These are phyloP conservation scores for Orestias chungarensis DNA, from an alignment of 2,797 vertebrate genomes.

Conservation along the genomic window DNA sequence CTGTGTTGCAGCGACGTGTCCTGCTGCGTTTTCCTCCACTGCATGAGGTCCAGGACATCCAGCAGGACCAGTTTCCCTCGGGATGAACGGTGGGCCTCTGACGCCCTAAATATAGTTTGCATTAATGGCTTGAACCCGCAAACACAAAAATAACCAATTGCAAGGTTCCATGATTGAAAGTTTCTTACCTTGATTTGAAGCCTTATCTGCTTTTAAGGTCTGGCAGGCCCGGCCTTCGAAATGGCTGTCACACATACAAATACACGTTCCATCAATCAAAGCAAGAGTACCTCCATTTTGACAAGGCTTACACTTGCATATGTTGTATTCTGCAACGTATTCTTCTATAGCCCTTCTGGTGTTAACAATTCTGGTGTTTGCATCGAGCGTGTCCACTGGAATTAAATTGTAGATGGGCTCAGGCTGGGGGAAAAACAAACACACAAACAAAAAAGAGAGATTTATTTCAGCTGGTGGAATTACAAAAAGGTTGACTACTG, in stretches of 20 bases:
- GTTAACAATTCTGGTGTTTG: conserved; percentile 79
- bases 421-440: conserved; percentile 68
- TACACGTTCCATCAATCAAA: conserved; percentile 85
- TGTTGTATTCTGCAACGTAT: conserved; percentile 84
- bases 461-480: background rate
- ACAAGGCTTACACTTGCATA: conserved; percentile 88
- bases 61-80: conserved; percentile 73
- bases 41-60: conserved; percentile 73
- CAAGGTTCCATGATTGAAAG: background rate
- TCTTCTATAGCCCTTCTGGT: conserved; percentile 82
- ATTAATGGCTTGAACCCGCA: background rate
- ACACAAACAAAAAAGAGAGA: conserved; percentile 4
- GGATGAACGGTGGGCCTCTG: conserved; percentile 15
- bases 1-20: conserved; percentile 67
- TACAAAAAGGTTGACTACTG: too few species aligned
- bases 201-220: conserved; percentile 59
- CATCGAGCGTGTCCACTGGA: conserved; percentile 78
- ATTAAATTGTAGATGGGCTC: conserved; percentile 85
- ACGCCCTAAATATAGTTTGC: conserved; percentile 25
- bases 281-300: conserved; percentile 85
- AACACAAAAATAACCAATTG: background rate
- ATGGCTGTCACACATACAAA: conserved; percentile 79
- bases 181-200: conserved; percentile 19
- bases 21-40: conserved; percentile 55
- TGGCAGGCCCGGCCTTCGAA: conserved; percentile 87